These are phyloP conservation scores for Stichopus horrens DNA, from an alignment of 53 echinoderm and acorn worm species.

Conservation along the genomic window DNA sequence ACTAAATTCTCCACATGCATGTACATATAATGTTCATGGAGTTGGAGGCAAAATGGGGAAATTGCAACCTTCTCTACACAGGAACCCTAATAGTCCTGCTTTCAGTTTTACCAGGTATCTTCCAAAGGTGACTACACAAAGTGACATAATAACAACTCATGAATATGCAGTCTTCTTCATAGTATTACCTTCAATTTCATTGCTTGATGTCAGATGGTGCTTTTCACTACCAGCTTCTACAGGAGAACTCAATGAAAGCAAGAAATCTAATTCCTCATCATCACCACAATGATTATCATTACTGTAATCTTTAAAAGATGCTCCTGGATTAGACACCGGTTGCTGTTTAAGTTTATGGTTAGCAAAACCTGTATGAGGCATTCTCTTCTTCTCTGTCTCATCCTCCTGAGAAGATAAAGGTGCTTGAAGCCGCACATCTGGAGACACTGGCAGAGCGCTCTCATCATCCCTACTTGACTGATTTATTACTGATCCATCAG, in stretches of 20 bases:
- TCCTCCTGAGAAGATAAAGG: not conserved
- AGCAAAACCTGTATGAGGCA: not conserved
- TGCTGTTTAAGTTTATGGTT: not conserved
- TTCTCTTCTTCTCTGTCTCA: not conserved
- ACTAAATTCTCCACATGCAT: no score
- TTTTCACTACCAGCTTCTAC: not conserved
- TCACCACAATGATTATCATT: not conserved
- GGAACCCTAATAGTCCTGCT: no score
- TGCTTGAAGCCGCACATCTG: not conserved
- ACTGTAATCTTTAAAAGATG: not conserved
- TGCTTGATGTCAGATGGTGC: no score
- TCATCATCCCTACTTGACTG: not conserved
- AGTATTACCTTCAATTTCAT: not conserved
- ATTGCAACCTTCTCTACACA: no score
- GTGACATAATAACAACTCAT: not conserved
- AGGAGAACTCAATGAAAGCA: conserved; percentile 22
- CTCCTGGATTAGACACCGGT: not conserved
- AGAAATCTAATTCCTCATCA: conserved; percentile 35
- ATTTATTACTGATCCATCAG: not conserved
- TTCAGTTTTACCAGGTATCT: no score
- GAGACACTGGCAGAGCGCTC: not conserved
- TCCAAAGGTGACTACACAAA: no score
- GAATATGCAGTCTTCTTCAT: not conserved
- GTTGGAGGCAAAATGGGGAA: no score
- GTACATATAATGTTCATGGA: no score